Conservation (phyloP, 2,113 vertebrate genomes). For the Rhegmatorhina hoffmannsi region DNA sequence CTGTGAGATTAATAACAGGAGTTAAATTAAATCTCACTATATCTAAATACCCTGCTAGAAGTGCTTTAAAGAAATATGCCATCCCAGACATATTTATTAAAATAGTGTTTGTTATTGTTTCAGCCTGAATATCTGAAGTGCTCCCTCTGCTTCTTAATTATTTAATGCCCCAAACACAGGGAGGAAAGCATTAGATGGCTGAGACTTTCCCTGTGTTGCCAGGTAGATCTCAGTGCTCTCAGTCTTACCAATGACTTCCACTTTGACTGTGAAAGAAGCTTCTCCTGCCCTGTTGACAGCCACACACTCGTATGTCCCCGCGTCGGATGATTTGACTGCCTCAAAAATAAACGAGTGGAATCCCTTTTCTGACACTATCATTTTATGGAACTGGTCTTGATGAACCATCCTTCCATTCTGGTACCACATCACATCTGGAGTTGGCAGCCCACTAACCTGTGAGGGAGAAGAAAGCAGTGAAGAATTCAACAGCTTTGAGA, state of each 20-base stretch:
- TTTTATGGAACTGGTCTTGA: constrained; percentile 93
- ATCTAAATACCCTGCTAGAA: background rate
- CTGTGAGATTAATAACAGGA: background rate
- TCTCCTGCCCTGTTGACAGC: constrained; percentile 92
- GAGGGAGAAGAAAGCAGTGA: background rate
- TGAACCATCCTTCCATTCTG: constrained; percentile 91
- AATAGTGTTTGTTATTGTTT: background rate
- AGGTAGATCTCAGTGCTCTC: background rate
- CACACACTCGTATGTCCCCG: constrained; percentile 88
- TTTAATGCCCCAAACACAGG: background rate
- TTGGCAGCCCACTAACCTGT: constrained; percentile 90
- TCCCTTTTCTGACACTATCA: constrained; percentile 94
- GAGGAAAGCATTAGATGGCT: background rate
- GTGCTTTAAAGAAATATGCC: background rate
- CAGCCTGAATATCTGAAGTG: background rate
- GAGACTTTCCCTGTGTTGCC: background rate
- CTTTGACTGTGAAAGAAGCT: constrained; percentile 83
- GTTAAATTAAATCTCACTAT: background rate
- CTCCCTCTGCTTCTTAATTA: background rate
- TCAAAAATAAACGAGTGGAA: constrained; percentile 96
- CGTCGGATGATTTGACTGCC: constrained; percentile 88
- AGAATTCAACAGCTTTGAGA: background rate
- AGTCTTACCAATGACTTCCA: constrained; percentile 88
- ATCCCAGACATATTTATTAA: background rate
- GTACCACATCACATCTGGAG: constrained; percentile 92